A percentile compares a stretch with the other conserved stretches of the same genome.
Conservation (phyloP, 2,113 vertebrate species). For the Cottus gobio region DNA sequence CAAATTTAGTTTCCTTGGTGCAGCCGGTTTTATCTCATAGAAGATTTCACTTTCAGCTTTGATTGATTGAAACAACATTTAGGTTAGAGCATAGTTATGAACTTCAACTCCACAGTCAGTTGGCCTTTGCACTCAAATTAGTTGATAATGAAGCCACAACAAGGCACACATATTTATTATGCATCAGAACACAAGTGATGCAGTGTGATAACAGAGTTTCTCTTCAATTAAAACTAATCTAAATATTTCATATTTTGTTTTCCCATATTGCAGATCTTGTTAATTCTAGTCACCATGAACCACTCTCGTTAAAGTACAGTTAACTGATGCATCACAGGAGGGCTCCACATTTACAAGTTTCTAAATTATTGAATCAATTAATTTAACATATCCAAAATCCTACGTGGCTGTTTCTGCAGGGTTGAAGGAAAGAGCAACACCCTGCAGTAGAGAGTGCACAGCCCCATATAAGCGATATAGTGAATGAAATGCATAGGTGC, state of each 20-base stretch:
- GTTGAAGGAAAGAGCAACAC: not conserved
- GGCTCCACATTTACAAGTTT: not conserved
- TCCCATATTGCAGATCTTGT: not conserved
- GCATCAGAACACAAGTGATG: not conserved
- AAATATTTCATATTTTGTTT: not conserved
- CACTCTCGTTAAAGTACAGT: not conserved
- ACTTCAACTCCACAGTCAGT: not conserved
- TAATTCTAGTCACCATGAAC: not conserved
- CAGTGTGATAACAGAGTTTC: not conserved
- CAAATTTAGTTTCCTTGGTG: not conserved
- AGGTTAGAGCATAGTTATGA: not conserved
- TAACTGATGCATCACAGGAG: not conserved
- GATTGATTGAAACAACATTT: not conserved
- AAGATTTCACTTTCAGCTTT: not conserved
- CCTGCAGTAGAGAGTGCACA: not conserved
- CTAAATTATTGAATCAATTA: not conserved
- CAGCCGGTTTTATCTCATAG: not conserved
- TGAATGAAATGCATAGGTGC: conserved; percentile 19
- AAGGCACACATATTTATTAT: not conserved
- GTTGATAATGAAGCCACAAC: not conserved
- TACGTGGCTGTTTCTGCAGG: not conserved
- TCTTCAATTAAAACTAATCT: not conserved
- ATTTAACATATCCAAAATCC: not conserved
- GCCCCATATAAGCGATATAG: not conserved
- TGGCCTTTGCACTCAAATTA: not conserved